Evolutionary conservation across 2,888 invertebrate genomes (phyloP).

Genomic region (Agonopterix arenella): DNA sequence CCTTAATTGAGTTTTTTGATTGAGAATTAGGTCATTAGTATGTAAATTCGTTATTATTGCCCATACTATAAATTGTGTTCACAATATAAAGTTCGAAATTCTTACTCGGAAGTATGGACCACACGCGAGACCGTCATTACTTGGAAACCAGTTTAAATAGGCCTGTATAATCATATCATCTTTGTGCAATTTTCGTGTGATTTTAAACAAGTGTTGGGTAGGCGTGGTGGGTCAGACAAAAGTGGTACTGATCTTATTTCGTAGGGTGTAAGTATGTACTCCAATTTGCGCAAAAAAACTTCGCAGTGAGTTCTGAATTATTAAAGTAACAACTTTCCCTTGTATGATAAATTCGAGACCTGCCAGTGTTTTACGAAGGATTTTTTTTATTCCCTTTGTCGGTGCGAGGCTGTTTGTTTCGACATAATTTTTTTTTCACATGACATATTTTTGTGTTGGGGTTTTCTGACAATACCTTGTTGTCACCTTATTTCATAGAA

Average conservation of each 20-base stretch:
- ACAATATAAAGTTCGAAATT: conserved; percentile 37
- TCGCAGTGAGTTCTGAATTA: conserved; percentile 27
- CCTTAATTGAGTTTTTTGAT: conserved; percentile 31
- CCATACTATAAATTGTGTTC: conserved; percentile 31
- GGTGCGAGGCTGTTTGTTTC: not conserved
- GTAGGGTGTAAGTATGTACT: conserved; percentile 36
- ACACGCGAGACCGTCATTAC: conserved; percentile 54
- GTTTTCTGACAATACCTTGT: too few species aligned
- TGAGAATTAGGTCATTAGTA: conserved; percentile 43
- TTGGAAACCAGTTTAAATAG: conserved; percentile 28
- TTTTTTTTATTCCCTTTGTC: not conserved
- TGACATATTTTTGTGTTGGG: too few species aligned
- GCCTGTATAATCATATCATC: conserved; percentile 26
- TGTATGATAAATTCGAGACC: conserved; percentile 27
- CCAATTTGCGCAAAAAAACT: conserved; percentile 41
- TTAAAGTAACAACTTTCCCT: conserved; percentile 33
- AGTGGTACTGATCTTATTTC: conserved; percentile 35
- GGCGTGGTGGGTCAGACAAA: conserved; percentile 25
- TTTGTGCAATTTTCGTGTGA: conserved; percentile 16
- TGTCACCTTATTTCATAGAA: too few species aligned
- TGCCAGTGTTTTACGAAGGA: conserved; percentile 11
- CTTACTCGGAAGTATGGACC: conserved; percentile 40
- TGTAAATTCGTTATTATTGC: conserved; percentile 34
- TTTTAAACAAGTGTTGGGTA: conserved; percentile 24
- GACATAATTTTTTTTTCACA: too few species aligned